Percentiles rank a stretch among this genome's conserved stretches.
These are phyloP conservation scores for Oryctes rhinoceros DNA, from an alignment of 1,140 invertebrate species.

Conservation along the genomic window DNA sequence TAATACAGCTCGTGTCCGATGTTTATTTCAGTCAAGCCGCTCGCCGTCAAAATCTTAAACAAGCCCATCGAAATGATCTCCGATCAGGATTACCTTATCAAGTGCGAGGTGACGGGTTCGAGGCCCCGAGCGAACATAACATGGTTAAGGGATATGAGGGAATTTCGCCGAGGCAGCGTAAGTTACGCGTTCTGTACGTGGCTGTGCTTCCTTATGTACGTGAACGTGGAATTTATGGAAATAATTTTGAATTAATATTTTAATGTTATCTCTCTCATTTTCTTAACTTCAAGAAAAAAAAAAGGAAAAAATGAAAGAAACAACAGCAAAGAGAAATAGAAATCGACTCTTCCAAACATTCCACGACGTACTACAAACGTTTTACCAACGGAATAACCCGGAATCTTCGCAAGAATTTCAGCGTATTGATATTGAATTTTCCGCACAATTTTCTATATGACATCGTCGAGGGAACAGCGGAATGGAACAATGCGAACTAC, in stretches of 20 bases:
- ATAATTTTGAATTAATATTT: no score
- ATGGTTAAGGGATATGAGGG: slow-evolving; percentile 81
- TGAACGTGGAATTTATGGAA: no score
- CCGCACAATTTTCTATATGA: slow-evolving; percentile 26
- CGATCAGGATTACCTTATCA: slow-evolving; percentile 77
- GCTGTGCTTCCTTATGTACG: no score
- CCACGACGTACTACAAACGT: no score
- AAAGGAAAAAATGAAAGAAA: no score
- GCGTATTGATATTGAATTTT: slow-evolving; percentile 27
- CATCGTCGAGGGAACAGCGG: background rate
- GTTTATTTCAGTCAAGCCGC: slow-evolving; percentile 74
- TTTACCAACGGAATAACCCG: no score
- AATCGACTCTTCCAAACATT: no score
- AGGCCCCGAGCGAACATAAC: slow-evolving; percentile 81
- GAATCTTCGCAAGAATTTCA: background rate
- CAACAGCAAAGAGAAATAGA: no score
- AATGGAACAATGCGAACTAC: slow-evolving; percentile 20
- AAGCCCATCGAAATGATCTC: slow-evolving; percentile 80
- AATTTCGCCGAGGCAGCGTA: slow-evolving; percentile 78
- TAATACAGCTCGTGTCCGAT: slow-evolving; percentile 40
- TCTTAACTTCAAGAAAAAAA: no score
- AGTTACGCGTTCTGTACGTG: no score
- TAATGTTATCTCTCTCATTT: no score
- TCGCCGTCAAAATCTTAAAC: slow-evolving; percentile 75
- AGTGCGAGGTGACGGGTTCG: slow-evolving; percentile 83